Percentiles rank a stretch among this genome's conserved stretches.
Conservation (phyloP, 2,797 vertebrate genomes). For the Scleropages formosus region DNA sequence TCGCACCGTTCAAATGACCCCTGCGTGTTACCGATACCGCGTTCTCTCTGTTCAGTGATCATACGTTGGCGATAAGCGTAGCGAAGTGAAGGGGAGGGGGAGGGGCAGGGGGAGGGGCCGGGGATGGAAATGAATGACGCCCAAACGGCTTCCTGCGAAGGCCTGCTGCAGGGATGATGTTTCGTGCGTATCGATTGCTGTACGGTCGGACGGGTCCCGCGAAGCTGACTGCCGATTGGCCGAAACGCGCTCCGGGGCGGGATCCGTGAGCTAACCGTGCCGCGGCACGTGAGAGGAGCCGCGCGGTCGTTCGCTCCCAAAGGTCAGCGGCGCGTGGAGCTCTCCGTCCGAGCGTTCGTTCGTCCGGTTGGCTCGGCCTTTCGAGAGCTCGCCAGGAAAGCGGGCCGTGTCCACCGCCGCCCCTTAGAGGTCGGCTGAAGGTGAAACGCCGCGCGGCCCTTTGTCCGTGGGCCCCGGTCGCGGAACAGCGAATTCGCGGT, state of each 20-base stretch:
- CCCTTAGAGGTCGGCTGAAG: conserved; percentile 27
- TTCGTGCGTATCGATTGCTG: background rate
- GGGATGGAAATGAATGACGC: too few relatives aligned
- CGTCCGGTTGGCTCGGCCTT: too few relatives aligned
- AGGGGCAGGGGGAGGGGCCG: too few relatives aligned
- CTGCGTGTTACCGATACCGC: too few relatives aligned
- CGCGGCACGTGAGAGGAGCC: background rate
- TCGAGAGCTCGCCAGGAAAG: background rate
- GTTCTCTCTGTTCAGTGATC: too few relatives aligned
- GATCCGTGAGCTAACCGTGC: background rate
- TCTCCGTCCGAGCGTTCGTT: background rate
- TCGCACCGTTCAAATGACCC: too few relatives aligned
- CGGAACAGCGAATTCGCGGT: background rate
- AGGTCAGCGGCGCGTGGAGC: background rate
- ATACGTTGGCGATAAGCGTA: too few relatives aligned
- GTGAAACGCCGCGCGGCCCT: background rate
- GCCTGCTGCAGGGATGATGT: background rate
- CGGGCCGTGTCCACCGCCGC: background rate
- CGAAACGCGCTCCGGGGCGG: background rate
- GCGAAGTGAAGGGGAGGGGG: too few relatives aligned
- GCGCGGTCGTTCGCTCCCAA: background rate
- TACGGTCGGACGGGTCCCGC: background rate
- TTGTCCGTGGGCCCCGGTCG: background rate
- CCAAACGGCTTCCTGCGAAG: background rate
- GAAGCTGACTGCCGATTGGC: background rate